phyloP scores from a whole-genome alignment of 2,113 vertebrate genomes.

The Rhynchomys soricoides region DNA sequence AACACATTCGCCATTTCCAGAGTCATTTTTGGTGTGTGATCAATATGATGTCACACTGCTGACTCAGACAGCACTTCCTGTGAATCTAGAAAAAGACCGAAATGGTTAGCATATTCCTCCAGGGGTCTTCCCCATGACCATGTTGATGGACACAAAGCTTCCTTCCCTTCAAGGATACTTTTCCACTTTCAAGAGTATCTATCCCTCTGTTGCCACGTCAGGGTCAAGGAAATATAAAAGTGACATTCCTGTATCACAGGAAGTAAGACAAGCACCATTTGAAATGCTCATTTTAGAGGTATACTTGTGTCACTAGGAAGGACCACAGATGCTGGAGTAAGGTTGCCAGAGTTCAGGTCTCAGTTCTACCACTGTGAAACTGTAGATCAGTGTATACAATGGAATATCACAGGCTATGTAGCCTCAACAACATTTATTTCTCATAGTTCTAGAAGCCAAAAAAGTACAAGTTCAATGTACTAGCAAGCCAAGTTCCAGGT shows the following conservation, averaged over 20 bases:
- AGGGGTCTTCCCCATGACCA: background rate
- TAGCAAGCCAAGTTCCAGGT: background rate
- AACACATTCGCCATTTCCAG: background rate
- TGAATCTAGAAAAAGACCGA: background rate
- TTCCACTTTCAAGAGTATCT: background rate
- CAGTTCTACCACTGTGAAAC: background rate
- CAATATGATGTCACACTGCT: background rate
- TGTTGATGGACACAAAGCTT: background rate
- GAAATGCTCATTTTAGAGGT: background rate
- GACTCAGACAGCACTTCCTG: background rate
- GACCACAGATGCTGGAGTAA: background rate
- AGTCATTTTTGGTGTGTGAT: conserved; percentile 2
- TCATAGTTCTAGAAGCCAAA: background rate
- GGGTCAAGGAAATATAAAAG: background rate
- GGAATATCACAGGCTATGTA: background rate
- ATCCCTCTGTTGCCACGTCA: background rate
- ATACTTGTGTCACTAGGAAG: background rate
- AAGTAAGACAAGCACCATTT: background rate
- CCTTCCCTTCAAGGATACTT: background rate
- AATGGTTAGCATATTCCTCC: background rate
- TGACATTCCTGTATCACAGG: background rate
- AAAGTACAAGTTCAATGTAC: background rate
- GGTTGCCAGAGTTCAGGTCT: background rate
- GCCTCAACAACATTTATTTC: background rate
- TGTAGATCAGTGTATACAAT: background rate